Base-by-base conservation (phyloP, 1,140 invertebrate species). In the fruit fly (Drosophila melanogaster) region DNA sequence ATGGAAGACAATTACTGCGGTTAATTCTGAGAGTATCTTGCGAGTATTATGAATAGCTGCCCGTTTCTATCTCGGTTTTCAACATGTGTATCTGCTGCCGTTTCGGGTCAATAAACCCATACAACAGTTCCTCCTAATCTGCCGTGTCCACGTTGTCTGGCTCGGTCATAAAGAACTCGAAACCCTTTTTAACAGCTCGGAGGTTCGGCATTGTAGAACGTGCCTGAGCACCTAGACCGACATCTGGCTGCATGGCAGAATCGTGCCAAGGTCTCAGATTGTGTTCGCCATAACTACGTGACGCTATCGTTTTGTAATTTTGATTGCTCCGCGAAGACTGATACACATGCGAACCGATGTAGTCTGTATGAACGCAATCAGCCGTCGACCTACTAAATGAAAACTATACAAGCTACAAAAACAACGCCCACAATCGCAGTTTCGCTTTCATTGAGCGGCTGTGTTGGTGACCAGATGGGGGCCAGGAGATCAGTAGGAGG, bases 191-290 rank as follows among this genome's bases (percentile, higher is more conserved):
- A 70, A 26, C 65, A 26, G 46, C 19, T 33, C 37, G 65, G 41
- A 56, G 66, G 22, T 70, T n/a, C 50, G 60, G 22, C 64, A 40
- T 49, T 56, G 64, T 70, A 57, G 65, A 70, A 70, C 66, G 66
- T 70, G 66, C 66, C 66, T 47, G 57, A 55, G 69, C 72, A 57
- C 70, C 72, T 44, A 62, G 51, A 33, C 59, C 56, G 62, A 77
- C 73, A 77, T 77, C 62, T 77, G 74, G 56, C 64, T 53, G 50
- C 73, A 77, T 81, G 74, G 61, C 67, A 77, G 83, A 87, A 87
- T 87, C 83, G 83, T 89, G 83, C 84, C 83, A 87, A 87, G 83
- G 83, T 87, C 83, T 87, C 76, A 69, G 76, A 87, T 87, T 87
- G 61, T 79, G 44, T 89, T 89, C 84, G 49, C 47, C 61, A 65